These are phyloP conservation scores for Aurelia coerulea DNA, from an alignment of 30 jellyfish, hydroid and myxozoan species.

Conservation along the genomic window DNA sequence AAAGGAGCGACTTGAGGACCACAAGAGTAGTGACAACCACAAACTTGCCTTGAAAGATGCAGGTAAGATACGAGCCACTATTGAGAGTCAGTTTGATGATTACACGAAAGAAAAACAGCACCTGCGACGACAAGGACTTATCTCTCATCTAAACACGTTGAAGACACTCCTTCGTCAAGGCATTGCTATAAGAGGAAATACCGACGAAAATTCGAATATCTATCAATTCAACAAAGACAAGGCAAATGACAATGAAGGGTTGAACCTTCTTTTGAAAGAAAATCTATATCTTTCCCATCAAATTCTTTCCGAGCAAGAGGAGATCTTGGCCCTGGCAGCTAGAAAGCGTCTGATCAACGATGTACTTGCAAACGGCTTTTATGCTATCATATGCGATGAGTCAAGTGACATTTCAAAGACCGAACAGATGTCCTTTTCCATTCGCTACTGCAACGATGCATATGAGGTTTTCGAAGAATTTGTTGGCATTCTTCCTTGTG, in stretches of 20 bases:
- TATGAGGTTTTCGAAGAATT: conserved; percentile 29
- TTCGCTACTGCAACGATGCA: conserved; percentile 23
- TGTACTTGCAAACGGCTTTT: conserved; percentile 12
- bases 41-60: conserved; percentile 29
- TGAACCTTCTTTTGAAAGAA: no score
- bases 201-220: conserved; percentile 34
- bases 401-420: conserved; percentile 19
- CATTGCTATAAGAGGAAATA: conserved; percentile 26
- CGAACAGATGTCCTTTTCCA: conserved; percentile 40
- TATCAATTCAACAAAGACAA: conserved; percentile 30
- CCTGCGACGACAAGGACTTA: conserved; percentile 55
- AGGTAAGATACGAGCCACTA: conserved; percentile 34
- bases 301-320: neutral
- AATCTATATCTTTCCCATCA: no score
- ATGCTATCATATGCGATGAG: conserved; percentile 38
- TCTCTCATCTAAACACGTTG: conserved; percentile 31
- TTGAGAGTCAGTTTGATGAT: conserved; percentile 44
- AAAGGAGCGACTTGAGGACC: conserved; percentile 44
- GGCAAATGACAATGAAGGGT: neutral
- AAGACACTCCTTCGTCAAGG: conserved; percentile 57
- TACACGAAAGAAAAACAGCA: conserved; percentile 34
- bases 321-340: conserved; percentile 5
- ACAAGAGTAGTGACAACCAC: neutral
- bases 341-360: neutral
- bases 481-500: conserved; percentile 38